A percentile compares a stretch with the other conserved stretches of the same genome.
These are phyloP conservation scores for Lepilemur ruficaudatus DNA, from an alignment of 2,797 vertebrate species.

Conservation along the genomic window DNA sequence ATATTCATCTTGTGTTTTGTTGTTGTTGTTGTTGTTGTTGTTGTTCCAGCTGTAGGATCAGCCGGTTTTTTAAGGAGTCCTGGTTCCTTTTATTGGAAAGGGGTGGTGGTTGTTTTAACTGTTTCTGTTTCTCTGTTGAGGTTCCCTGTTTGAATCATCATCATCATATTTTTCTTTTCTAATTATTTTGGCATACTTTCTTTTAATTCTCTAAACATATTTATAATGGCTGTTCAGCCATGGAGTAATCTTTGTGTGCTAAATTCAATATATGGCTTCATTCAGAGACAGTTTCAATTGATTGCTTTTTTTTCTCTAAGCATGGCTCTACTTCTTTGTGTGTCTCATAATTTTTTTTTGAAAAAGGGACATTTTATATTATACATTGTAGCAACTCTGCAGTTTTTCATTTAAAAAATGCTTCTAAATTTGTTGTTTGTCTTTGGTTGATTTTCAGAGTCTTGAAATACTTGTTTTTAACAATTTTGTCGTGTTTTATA, in stretches of 20 bases:
- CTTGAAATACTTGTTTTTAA: background rate
- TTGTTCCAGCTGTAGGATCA: background rate
- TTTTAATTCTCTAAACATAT: slow-evolving; percentile 9
- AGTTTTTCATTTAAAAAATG: background rate
- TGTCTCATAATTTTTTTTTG: background rate
- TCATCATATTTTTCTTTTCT: background rate
- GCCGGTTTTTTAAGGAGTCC: background rate
- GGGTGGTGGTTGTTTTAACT: background rate
- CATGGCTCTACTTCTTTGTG: background rate
- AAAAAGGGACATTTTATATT: background rate
- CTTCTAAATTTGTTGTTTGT: background rate
- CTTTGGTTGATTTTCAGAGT: background rate
- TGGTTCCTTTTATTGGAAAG: background rate
- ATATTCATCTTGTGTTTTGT: background rate
- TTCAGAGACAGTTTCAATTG: background rate
- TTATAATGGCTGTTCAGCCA: background rate
- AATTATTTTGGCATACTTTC: background rate
- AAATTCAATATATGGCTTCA: background rate
- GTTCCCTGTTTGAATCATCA: background rate
- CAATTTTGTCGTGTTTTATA: background rate
- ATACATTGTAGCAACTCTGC: background rate
- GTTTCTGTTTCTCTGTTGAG: background rate
- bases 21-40: background rate
- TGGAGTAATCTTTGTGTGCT: background rate
- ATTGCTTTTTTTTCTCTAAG: background rate